phyloP scores from a whole-genome alignment of 2,888 invertebrate genomes.

The Mactromeris polynyma region DNA sequence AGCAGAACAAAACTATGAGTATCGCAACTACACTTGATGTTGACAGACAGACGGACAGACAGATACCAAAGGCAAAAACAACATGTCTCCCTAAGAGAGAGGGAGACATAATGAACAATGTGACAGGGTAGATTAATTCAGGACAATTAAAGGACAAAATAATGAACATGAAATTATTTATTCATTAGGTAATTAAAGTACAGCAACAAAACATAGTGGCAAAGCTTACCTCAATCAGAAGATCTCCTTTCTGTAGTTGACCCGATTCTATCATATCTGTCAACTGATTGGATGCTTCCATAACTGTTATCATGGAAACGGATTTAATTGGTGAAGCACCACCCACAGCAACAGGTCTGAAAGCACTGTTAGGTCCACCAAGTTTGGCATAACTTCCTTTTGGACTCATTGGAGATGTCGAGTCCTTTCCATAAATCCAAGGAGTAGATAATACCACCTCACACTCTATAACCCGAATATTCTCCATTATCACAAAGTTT shows the following conservation, averaged over 20 bases:
- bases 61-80: no score
- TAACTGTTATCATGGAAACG: conserved; percentile 71
- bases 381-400: conserved; percentile 75
- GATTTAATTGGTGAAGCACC: conserved; percentile 49
- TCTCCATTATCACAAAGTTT: conserved; percentile 64
- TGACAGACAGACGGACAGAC: no score
- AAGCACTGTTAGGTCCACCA: conserved; percentile 81
- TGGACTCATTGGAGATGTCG: conserved; percentile 57
- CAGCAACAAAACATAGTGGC: background rate
- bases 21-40: no score
- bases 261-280: conserved; percentile 59
- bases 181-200: no score
- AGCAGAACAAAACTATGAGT: no score
- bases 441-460: conserved; percentile 68
- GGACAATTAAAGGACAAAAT: no score
- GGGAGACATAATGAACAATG: no score
- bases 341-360: conserved; percentile 72
- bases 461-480: conserved; percentile 69
- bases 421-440: conserved; percentile 50
- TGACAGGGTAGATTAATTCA: no score
- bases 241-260: conserved; percentile 75
- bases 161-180: no score
- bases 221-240: conserved; percentile 76
- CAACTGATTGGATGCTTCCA: conserved; percentile 64
- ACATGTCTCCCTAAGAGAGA: no score